These are phyloP conservation scores for Tylochromis polylepis DNA, from an alignment of 2,113 vertebrate genomes.

Conservation along the genomic window DNA sequence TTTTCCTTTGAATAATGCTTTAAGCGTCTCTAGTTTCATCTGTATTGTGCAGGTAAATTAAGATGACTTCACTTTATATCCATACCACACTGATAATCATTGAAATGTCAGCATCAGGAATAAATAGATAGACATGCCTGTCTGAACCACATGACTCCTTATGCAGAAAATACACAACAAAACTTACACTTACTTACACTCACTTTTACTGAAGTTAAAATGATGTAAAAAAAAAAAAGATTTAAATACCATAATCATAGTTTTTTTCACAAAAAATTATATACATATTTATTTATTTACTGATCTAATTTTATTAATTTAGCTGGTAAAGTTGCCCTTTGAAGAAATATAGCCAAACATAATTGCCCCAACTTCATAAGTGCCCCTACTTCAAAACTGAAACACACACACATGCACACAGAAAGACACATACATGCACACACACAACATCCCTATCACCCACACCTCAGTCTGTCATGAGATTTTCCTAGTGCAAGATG, in stretches of 20 bases:
- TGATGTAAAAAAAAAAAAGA: neutral
- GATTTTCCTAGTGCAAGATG: slow-evolving; percentile 23
- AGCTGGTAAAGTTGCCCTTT: neutral
- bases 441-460: neutral
- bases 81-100: neutral
- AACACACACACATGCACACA: neutral
- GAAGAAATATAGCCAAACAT: neutral
- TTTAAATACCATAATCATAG: neutral
- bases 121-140: neutral
- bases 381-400: neutral
- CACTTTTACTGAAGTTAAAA: neutral
- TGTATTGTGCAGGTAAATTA: neutral
- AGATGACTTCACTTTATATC: neutral
- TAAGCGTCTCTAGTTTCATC: neutral
- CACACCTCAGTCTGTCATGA: slow-evolving; percentile 33
- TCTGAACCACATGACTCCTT: neutral
- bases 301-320: neutral
- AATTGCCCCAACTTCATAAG: neutral
- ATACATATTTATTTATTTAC: neutral
- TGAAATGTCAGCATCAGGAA: neutral
- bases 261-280: neutral
- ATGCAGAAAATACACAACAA: neutral
- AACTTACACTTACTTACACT: neutral
- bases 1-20: neutral
- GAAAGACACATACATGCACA: neutral